phyloP scores from a whole-genome alignment of 2,113 vertebrate genomes.

The Piprites chloris region DNA sequence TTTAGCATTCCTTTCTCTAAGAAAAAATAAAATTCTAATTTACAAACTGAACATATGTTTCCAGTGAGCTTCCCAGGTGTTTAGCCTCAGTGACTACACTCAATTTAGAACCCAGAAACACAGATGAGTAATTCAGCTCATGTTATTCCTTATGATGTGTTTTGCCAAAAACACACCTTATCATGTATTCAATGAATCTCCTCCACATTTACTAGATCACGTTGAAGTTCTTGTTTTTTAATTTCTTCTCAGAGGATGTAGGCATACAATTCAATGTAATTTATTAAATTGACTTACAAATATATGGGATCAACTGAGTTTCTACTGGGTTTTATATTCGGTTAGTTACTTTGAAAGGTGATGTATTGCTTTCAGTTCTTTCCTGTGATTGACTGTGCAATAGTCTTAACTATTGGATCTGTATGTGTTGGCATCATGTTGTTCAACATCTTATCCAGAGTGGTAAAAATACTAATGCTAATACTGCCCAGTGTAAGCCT shows the following conservation, averaged over 20 bases:
- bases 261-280: neutral
- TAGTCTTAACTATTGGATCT: neutral
- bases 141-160: neutral
- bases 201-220: neutral
- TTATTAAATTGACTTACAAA: neutral
- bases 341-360: neutral
- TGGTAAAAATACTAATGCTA: neutral
- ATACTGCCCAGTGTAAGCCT: neutral
- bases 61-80: neutral
- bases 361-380: neutral
- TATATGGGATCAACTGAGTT: neutral
- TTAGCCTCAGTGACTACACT: neutral
- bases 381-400: neutral
- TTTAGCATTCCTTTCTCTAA: neutral
- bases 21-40: neutral
- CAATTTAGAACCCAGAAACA: neutral
- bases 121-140: neutral
- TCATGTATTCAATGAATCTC: neutral
- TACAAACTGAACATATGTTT: neutral
- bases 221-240: neutral
- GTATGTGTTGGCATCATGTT: neutral
- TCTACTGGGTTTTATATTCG: neutral
- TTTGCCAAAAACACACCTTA: neutral
- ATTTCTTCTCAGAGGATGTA: neutral
- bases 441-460: neutral